Evolutionary conservation across 1,140 invertebrate species (phyloP).

Genomic region (Zaprionus gabonicus): DNA sequence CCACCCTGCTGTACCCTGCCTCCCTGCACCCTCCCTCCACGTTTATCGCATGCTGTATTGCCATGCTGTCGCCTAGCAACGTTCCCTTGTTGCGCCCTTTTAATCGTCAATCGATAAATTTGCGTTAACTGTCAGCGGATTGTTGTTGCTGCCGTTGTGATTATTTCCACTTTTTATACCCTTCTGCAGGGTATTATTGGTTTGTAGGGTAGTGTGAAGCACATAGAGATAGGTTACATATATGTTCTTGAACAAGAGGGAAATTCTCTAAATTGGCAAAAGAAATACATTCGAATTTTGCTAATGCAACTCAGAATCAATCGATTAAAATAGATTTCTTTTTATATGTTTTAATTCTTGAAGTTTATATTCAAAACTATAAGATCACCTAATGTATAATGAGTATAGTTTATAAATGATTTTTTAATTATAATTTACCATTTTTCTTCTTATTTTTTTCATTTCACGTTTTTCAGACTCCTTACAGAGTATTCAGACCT

Average conservation of each 20-base stretch:
- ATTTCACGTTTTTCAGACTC: too few species aligned
- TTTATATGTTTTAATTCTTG: too few species aligned
- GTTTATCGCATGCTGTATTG: slow-evolving; percentile 10
- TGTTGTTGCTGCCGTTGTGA: slow-evolving; percentile 43
- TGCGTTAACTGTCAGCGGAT: slow-evolving; percentile 77
- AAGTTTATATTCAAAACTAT: background rate
- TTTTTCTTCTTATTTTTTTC: too few species aligned
- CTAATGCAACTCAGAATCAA: too few species aligned
- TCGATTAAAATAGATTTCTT: too few species aligned
- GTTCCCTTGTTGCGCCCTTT: slow-evolving; percentile 52
- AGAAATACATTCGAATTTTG: too few species aligned
- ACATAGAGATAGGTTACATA: background rate
- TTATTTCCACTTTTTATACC: slow-evolving; percentile 42
- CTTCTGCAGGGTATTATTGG: background rate
- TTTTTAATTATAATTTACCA: too few species aligned
- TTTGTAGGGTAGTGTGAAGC: background rate
- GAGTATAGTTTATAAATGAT: too few species aligned
- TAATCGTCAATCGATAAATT: slow-evolving; percentile 82
- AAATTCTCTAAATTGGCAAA: too few species aligned
- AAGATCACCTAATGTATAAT: too few species aligned
- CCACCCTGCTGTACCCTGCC: background rate
- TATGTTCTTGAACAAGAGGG: background rate
- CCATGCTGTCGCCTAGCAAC: slow-evolving; percentile 39
- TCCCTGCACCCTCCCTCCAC: background rate
- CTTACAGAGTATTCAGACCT: background rate